These are phyloP conservation scores for Drosophila mulleri DNA, from an alignment of 2,888 invertebrate species.

Conservation along the genomic window DNA sequence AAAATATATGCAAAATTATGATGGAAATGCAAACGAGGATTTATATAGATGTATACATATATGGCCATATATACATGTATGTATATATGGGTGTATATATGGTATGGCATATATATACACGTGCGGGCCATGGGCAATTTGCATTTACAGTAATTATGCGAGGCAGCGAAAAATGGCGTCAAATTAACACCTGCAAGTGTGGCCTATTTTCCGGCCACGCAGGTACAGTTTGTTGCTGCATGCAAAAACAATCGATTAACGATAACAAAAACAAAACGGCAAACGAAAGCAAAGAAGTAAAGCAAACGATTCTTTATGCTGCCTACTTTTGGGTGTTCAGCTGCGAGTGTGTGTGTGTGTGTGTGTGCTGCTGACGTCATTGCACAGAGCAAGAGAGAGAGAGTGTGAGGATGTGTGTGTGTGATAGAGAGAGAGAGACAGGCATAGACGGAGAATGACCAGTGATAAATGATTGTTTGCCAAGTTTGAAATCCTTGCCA, in stretches of 20 bases:
- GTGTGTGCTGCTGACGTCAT: slow-evolving; percentile 52
- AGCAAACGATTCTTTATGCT: slow-evolving; percentile 17
- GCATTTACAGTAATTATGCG: slow-evolving; percentile 55
- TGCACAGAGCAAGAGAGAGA: slow-evolving; percentile 14
- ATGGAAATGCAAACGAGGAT: slow-evolving; percentile 19
- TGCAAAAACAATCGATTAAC: slow-evolving; percentile 50
- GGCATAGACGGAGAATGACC: slow-evolving; percentile 17
- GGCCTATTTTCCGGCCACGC: slow-evolving; percentile 41
- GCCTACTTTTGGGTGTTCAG: slow-evolving; percentile 39
- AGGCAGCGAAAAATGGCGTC: slow-evolving; percentile 38
- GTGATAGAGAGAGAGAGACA: not conserved
- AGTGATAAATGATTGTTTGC: slow-evolving; percentile 70
- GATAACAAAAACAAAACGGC: slow-evolving; percentile 29
- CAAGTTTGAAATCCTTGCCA: slow-evolving; percentile 60
- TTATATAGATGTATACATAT: not conserved
- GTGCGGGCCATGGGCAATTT: slow-evolving; percentile 28
- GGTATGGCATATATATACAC: not conserved
- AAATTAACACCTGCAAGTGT: slow-evolving; percentile 48
- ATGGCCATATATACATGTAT: not conserved
- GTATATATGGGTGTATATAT: not conserved
- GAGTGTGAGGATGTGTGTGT: not conserved
- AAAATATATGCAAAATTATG: slow-evolving; percentile 14
- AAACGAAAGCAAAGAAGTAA: slow-evolving; percentile 8
- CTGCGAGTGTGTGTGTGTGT: slow-evolving; percentile 24
- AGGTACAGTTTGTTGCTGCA: slow-evolving; percentile 39